phyloP scores from a whole-genome alignment of 2,797 vertebrate genomes.

The Epinephelus malabaricus region DNA sequence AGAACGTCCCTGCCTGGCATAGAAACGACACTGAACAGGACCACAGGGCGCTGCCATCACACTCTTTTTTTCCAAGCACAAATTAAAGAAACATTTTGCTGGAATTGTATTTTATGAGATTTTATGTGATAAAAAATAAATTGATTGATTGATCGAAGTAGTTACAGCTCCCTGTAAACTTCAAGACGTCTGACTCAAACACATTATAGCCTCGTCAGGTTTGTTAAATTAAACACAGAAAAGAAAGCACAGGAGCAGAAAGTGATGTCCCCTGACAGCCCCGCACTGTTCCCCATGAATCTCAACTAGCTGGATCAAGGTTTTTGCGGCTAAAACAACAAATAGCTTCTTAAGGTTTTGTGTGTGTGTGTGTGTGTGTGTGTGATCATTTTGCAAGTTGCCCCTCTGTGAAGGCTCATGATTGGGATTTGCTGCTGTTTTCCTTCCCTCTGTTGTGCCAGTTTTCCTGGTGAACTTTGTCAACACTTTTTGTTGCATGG shows the following conservation, averaged over 20 bases:
- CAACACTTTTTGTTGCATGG: neutral
- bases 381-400: neutral
- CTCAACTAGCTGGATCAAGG: neutral
- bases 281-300: neutral
- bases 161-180: neutral
- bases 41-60: too few relatives aligned
- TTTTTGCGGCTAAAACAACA: neutral
- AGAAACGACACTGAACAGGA: too few relatives aligned
- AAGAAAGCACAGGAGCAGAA: conserved; percentile 22
- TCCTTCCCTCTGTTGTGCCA: neutral
- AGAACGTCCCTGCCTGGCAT: too few relatives aligned
- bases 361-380: neutral
- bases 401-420: neutral
- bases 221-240: conserved; percentile 6
- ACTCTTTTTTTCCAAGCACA: too few relatives aligned
- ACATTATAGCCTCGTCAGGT: conserved; percentile 2
- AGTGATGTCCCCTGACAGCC: conserved; percentile 6
- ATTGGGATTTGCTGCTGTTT: neutral
- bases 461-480: neutral
- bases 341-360: conserved; percentile 6
- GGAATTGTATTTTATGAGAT: too few relatives aligned
- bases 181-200: conserved; percentile 1
- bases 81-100: too few relatives aligned
- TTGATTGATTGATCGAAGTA: neutral
- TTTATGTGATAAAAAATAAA: too few relatives aligned